A percentile compares a stretch with the other conserved stretches of the same genome.
These are phyloP conservation scores for Rhynchopsitta pachyrhyncha DNA, from an alignment of 2,113 vertebrate genomes.

Conservation along the genomic window DNA sequence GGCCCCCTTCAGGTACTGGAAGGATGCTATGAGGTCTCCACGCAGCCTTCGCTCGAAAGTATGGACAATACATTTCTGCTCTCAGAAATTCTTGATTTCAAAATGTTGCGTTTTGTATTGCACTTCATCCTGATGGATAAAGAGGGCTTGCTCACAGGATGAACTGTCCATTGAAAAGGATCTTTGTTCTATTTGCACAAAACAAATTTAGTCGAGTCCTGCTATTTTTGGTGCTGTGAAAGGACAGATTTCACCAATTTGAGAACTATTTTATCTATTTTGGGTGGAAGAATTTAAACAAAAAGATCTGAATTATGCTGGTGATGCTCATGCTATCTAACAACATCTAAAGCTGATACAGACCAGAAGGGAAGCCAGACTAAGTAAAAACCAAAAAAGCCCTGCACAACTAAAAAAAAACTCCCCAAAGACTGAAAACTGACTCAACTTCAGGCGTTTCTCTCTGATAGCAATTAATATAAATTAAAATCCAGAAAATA, in stretches of 20 bases:
- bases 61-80: neutral
- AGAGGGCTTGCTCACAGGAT: neutral
- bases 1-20: too few relatives aligned
- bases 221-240: neutral
- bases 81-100: neutral
- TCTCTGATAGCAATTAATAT: neutral
- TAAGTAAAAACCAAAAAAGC: neutral
- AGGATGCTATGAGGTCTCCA: too few relatives aligned
- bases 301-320: neutral
- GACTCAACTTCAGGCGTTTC: neutral
- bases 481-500: neutral
- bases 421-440: neutral
- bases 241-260: neutral
- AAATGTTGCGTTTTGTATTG: neutral
- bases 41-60: neutral
- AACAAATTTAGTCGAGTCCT: neutral
- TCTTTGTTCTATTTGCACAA: conserved; percentile 1
- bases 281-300: neutral
- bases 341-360: neutral
- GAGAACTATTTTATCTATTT: neutral
- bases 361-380: neutral
- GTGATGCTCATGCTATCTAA: neutral
- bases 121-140: neutral
- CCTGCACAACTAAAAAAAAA: neutral
- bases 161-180: neutral